Percentiles rank a stretch among this genome's conserved stretches.
Evolutionary conservation across 2,797 vertebrate species (phyloP).

Genomic region (Eulemur rubriventer): DNA sequence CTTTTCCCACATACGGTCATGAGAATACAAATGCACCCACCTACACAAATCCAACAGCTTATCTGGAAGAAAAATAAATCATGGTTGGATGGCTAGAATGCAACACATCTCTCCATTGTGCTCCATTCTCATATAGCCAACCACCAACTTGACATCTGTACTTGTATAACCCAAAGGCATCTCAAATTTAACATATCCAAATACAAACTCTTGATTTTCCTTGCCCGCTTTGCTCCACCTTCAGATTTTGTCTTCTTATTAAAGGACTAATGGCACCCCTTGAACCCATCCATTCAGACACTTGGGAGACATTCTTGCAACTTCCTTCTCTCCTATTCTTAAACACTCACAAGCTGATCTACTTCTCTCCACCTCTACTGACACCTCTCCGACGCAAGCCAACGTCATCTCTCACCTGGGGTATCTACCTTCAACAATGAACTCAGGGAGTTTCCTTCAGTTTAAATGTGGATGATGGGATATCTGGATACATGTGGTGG

Average conservation of each 20-base stretch:
- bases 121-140: background rate
- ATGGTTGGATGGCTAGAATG: background rate
- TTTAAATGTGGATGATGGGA: background rate
- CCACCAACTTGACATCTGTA: background rate
- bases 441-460: background rate
- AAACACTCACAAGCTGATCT: background rate
- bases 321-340: background rate
- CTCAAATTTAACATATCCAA: background rate
- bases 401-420: background rate
- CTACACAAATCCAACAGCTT: background rate
- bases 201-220: background rate
- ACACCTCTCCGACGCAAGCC: background rate
- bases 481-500: background rate
- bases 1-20: background rate
- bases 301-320: background rate
- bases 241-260: slow-evolving; percentile 15
- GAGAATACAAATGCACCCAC: background rate
- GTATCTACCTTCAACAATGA: background rate
- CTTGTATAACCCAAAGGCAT: background rate
- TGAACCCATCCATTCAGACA: background rate
- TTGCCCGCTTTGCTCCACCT: background rate
- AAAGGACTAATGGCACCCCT: background rate
- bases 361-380: background rate
- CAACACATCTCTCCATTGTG: background rate
- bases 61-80: background rate